Percentiles rank a stretch among this genome's conserved stretches.
Evolutionary conservation across 2,797 vertebrate genomes (phyloP).

Genomic region (Florisuga fusca): DNA sequence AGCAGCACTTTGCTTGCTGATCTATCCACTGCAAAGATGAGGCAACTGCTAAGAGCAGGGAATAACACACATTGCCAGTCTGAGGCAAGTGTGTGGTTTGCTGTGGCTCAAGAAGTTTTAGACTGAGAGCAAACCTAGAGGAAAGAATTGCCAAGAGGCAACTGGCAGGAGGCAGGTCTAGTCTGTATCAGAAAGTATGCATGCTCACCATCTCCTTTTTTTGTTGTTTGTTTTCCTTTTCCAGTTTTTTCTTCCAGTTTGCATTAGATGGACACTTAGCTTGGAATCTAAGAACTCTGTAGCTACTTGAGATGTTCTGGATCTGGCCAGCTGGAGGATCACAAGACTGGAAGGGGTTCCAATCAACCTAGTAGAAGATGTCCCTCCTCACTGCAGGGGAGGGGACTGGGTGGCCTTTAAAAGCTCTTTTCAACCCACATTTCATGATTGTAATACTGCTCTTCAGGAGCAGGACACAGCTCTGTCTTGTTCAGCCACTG

Average conservation of each 20-base stretch:
- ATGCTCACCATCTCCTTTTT: background rate
- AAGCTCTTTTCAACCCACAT: background rate
- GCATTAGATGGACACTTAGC: background rate
- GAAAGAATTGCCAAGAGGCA: background rate
- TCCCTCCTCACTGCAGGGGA: background rate
- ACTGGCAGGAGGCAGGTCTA: background rate
- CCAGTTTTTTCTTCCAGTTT: background rate
- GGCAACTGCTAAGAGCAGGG: background rate
- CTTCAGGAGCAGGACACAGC: background rate
- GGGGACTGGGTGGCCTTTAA: background rate
- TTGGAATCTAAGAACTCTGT: background rate
- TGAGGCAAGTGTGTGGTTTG: background rate
- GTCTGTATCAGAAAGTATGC: background rate
- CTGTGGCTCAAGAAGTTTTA: background rate
- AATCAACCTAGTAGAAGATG: background rate
- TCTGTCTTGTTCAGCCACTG: background rate
- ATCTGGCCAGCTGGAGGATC: background rate
- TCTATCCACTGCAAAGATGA: background rate
- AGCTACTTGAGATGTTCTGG: background rate
- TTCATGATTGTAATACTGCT: background rate
- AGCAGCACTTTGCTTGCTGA: background rate
- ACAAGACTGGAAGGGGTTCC: background rate
- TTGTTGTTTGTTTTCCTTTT: background rate
- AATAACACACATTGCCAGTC: background rate
- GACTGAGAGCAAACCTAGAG: background rate